Conservation (phyloP, 2,888 invertebrate species). For the Caenorhabditis virilis region DNA sequence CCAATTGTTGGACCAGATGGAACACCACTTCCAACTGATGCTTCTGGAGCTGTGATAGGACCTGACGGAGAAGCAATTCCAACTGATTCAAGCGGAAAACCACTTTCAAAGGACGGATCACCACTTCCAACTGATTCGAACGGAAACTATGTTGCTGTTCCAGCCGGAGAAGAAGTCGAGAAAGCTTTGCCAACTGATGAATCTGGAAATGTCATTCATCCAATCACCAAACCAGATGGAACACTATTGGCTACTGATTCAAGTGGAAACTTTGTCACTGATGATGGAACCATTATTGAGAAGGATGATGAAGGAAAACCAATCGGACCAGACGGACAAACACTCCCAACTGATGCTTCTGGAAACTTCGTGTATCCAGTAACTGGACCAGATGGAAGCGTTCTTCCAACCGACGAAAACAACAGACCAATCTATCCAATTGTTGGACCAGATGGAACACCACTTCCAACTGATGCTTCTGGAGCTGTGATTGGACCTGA, state of each 20-base stretch:
- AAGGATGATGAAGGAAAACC: conserved; percentile 37
- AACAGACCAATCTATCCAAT: conserved; percentile 23
- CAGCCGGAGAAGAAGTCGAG: conserved; percentile 5
- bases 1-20: conserved; percentile 56
- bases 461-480: conserved; percentile 24
- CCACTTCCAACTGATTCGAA: conserved; percentile 38
- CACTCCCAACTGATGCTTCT: conserved; percentile 26
- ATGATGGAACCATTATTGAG: conserved; percentile 40
- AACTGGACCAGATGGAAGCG: conserved; percentile 24
- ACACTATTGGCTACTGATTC: conserved; percentile 36
- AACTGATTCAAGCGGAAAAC: conserved; percentile 41
- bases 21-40: conserved; percentile 41
- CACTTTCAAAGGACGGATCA: conserved; percentile 41
- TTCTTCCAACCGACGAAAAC: conserved; percentile 14
- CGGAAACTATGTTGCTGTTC: conserved; percentile 29
- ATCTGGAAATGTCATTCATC: conserved; percentile 24
- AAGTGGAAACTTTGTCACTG: conserved; percentile 36
- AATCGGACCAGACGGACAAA: conserved; percentile 33
- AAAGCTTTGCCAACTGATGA: conserved; percentile 22
- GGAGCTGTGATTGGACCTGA: conserved; percentile 27
- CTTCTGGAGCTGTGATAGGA: conserved; percentile 31
- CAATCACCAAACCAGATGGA: conserved; percentile 29
- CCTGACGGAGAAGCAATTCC: conserved; percentile 43
- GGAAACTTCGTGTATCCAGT: conserved; percentile 22
- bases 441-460: conserved; percentile 37